phyloP scores from a whole-genome alignment of 92 coral and sea anemone genomes.

The Umimayanthus chanpuru region DNA sequence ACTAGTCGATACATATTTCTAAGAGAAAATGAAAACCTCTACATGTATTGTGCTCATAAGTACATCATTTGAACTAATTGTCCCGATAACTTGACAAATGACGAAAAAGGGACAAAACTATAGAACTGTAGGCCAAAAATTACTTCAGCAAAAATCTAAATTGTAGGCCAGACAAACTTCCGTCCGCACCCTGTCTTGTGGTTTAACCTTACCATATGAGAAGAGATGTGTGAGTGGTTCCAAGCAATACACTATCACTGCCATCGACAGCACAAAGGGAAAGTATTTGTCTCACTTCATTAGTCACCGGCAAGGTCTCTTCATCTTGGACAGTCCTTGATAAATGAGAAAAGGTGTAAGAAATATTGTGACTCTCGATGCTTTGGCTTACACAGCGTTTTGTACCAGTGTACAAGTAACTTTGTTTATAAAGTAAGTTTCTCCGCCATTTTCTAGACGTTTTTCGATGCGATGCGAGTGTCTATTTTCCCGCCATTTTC shows the following conservation, averaged over 20 bases:
- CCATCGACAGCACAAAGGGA: slow-evolving; percentile 20
- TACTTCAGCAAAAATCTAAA: no score
- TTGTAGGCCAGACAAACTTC: no score
- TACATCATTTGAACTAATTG: background rate
- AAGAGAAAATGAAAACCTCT: no score
- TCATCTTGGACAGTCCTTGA: slow-evolving; percentile 1
- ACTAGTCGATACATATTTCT: no score
- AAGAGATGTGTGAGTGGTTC: slow-evolving; percentile 29
- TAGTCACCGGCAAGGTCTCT: background rate
- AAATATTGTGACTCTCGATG: background rate
- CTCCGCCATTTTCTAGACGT: no score
- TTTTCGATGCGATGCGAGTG: no score
- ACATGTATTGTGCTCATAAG: no score
- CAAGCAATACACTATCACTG: slow-evolving; percentile 18
- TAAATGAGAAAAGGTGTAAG: background rate
- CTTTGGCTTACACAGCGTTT: background rate
- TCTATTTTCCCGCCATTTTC: no score
- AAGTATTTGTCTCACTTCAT: background rate
- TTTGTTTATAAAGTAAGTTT: no score
- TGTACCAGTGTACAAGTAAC: no score
- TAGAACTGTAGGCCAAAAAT: no score
- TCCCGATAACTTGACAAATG: background rate
- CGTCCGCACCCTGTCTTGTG: background rate
- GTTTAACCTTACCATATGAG: slow-evolving; percentile 22
- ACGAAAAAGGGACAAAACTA: background rate